Base-by-base conservation (phyloP, 2,113 vertebrate species). In the Seriola rivoliana region DNA sequence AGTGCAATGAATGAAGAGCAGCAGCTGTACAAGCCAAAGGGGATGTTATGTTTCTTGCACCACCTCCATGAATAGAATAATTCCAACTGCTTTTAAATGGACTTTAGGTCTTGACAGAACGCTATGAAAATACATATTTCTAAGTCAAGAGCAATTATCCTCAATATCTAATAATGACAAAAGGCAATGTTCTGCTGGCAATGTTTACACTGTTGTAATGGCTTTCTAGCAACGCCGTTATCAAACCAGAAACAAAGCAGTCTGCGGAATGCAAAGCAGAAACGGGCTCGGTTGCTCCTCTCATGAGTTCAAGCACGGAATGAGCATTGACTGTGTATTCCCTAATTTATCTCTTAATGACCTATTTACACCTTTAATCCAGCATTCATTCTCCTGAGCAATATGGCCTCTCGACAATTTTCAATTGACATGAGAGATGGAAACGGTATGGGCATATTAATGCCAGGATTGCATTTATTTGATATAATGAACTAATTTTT, bases 351-450 rank as follows among this genome's bases (percentile, higher is more conserved):
- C 75, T 75, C 65, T 46, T 91, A 93, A 93, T 89, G 87, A 87
- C 85, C 80, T 81, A 87, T 90, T 93, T 90, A 88, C 87, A 92
- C 85, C 88, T 88, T 79, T 91, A 85, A 91, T 92, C 85, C 87
- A 67, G 59, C 72, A 1, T 82, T 65, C 17, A 68, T 77, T 85
- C 78, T 69, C 82, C 50, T 23, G 66, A 71, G 84, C 65, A 59
- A 71, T 58, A 16, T 34, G 34, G 68, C 58, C 50, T 46, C 34
- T 77, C 4, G 14, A 55, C 54, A 54, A 36, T 69, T 85, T 85
- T 69, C 78, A 80, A 44, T 59, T 25, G 78, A 63, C 76, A 25
- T 3, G 11, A 52, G 29, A 70, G 59, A 69, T 62, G 44, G 38
- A 72, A 78, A 85, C 11, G 38, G 52, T 52, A 52, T 6, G 32